These are phyloP conservation scores for Spodoptera exigua DNA, from an alignment of 2,888 invertebrate genomes.

Conservation along the genomic window DNA sequence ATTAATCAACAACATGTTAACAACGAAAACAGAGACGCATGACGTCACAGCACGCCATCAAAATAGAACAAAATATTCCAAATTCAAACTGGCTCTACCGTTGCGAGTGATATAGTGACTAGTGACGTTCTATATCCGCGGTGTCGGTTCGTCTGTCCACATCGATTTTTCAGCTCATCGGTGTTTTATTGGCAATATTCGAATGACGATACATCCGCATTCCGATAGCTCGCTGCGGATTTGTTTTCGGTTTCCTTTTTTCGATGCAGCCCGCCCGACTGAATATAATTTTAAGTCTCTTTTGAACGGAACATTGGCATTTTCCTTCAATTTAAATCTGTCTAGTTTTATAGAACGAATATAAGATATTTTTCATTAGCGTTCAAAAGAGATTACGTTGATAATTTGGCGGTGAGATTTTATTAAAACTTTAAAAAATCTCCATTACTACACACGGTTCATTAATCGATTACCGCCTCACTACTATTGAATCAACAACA, in stretches of 20 bases:
- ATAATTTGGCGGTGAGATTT: background rate
- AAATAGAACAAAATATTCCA: conserved; percentile 50
- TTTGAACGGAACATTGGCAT: conserved; percentile 26
- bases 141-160: conserved; percentile 83
- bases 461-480: conserved; percentile 40
- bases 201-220: conserved; percentile 77
- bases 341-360: background rate
- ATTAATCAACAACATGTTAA: conserved; percentile 20
- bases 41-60: conserved; percentile 28
- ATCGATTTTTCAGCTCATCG: conserved; percentile 89
- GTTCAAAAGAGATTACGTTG: too few species aligned
- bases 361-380: background rate
- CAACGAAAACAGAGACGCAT: conserved; percentile 14
- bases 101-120: conserved; percentile 52
- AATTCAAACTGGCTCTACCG: conserved; percentile 48
- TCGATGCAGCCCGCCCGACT: conserved; percentile 31
- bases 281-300: conserved; percentile 44
- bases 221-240: conserved; percentile 62
- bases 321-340: conserved; percentile 29
- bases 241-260: conserved; percentile 63
- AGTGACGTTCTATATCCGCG: conserved; percentile 48
- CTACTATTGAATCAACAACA: conserved; percentile 57
- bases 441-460: background rate
- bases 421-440: background rate
- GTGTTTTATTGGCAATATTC: conserved; percentile 88